Base-by-base conservation (phyloP, 2,797 vertebrate species). In the Coccyzus lansbergi region DNA sequence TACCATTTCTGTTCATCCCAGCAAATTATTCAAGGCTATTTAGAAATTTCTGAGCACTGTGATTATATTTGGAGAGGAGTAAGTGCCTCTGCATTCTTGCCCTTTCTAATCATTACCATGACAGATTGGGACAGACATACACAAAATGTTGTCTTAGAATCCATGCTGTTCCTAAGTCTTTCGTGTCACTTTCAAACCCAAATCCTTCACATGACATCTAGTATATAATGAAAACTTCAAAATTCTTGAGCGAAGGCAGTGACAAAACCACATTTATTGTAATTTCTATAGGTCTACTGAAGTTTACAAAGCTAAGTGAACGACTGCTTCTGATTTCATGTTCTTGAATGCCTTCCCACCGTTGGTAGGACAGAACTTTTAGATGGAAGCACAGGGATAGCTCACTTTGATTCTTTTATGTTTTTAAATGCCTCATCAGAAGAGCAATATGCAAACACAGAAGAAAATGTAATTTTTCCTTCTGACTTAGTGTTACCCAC, bases 141-240 rank as follows among this genome's bases (percentile, higher is more conserved):
- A 80, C 91, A 97, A 93, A 95, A 93, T 96, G 93, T 92, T 96
- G 93, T 83, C 90, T 87, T 94, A 88, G 90, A 92, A 96, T 94
- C 87, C 94, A 93, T 0, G 59, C 90, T 94, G 94, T 85, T 95
- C 59, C 46, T 29, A 36, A 90, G 83, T 60, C 86, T 85, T 56
- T 78, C 44, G 12, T 89, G 90, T 89, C 88, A 64, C 79, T 94
- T 92, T 89, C 95, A 94, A 94, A 92, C 77, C 42, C 86, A 85
- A 94, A 87, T 91, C 86, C 87, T 91, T 93, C 81, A 74, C 24
- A 5, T 87, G 94, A 83, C 88, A 92, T 94, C 82, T 94, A 86
- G 63, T 77, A 74, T 92, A 60, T 79, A 86, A 94, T 78, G 91
- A 94, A 88, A 42, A 53, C 46, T 91, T 94, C n/a, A 85, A 90